Evolutionary conservation across 2,888 invertebrate genomes (phyloP), one percentile per base, ranked within the genome.

Genomic region (Eupithecia subfuscata): DNA sequence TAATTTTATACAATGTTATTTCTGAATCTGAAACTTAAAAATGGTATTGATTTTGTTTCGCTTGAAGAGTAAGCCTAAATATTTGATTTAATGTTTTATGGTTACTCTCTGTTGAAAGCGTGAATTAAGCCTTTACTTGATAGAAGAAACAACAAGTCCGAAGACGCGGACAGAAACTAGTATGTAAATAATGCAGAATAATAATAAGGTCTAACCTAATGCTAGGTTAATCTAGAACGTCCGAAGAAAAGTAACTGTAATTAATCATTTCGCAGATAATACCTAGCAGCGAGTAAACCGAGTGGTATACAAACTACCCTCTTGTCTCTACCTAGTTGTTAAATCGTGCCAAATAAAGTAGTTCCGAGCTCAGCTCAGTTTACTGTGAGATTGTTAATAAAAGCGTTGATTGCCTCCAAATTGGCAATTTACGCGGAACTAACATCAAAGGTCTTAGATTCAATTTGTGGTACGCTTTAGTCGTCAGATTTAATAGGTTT

Each of bases 381-480:
- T 52, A 69, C 69, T 65, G 72, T 70, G 48, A 64, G 71, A 75
- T 40, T 74, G 74, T 73, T 71, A 71, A 71, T 73, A 65, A 75
- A 70, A 75, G 71, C 71, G 69, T 63, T 79, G 75, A 80, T 80
- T 79, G 78, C 71, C 37, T 74, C 40, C 40, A 75, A 79, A 78
- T 81, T 79, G 79, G 60, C 74, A 76, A 81, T 79, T 80, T 76
- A 75, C 73, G 67, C 67, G 56, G 30, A 71, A 48, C 70, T 74
- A 65, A 16, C 75, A 75, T 68, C 76, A 77, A 72, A 70, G 68
- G 75, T 37, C 52, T 65, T 34, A n/a, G 72, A 69, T 77, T 70
- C 74, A 69, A 77, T 74, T 77, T 72, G 40, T 73, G 65, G 43
- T 72, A 43, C 30, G 74, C 74, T 74, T 60, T 71, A 72, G 74